These are phyloP conservation scores for Heliconius hewitsoni DNA, from an alignment of 1,140 invertebrate genomes.

Conservation along the genomic window DNA sequence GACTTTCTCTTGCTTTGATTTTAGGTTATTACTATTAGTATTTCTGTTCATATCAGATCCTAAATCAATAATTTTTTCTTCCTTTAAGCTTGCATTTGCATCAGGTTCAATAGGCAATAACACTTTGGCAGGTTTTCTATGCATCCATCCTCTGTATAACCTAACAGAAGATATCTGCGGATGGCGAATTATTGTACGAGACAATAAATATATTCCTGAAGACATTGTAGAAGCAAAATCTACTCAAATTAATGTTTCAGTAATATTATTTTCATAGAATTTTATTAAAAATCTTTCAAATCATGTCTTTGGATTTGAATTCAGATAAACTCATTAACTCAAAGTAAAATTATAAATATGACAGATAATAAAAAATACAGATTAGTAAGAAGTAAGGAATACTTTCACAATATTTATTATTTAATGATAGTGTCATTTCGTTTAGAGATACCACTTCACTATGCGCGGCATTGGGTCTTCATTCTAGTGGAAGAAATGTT, in stretches of 20 bases:
- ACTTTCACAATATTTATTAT: too few relatives aligned
- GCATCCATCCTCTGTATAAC: slow-evolving; percentile 65
- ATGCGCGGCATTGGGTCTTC: too few relatives aligned
- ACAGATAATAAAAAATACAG: too few relatives aligned
- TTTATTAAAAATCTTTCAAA: neutral
- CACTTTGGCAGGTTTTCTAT: slow-evolving; percentile 66
- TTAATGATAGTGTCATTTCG: too few relatives aligned
- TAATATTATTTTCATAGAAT: neutral
- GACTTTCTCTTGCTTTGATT: slow-evolving; percentile 25
- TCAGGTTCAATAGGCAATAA: slow-evolving; percentile 60
- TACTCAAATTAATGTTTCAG: neutral
- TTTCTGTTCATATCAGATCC: slow-evolving; percentile 37
- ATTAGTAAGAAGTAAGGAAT: too few relatives aligned
- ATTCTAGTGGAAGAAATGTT: too few relatives aligned
- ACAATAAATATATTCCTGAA: slow-evolving; percentile 42
- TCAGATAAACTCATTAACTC: too few relatives aligned
- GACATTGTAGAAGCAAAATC: slow-evolving; percentile 39
- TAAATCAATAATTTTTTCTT: slow-evolving; percentile 71
- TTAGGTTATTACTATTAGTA: slow-evolving; percentile 21
- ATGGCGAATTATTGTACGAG: slow-evolving; percentile 31
- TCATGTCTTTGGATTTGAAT: neutral
- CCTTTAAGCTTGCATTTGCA: slow-evolving; percentile 54
- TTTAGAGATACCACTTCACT: too few relatives aligned
- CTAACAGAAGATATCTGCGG: slow-evolving; percentile 41
- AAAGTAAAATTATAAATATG: too few relatives aligned